Evolutionary conservation across 2,888 invertebrate species (phyloP).

Genomic region (Incurvaria masculella): DNA sequence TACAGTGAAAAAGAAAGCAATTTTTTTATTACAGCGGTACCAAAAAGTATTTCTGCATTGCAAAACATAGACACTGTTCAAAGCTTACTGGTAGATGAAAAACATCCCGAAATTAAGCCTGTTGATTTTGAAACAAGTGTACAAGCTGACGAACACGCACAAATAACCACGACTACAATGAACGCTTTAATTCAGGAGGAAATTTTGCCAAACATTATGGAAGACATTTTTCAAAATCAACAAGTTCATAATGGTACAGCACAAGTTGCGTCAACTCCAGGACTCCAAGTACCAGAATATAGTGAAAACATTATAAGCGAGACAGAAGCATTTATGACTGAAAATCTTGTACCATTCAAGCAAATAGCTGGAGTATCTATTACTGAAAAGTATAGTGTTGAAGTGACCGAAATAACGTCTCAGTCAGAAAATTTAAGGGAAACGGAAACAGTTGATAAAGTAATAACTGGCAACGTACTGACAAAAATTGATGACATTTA

Average conservation of each 20-base stretch:
- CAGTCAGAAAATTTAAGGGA: slow-evolving; percentile 52
- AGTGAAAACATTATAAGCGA: slow-evolving; percentile 57
- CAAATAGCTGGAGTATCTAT: slow-evolving; percentile 40
- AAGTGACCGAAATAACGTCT: slow-evolving; percentile 52
- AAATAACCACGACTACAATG: slow-evolving; percentile 37
- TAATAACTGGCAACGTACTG: too few species aligned
- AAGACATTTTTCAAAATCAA: slow-evolving; percentile 29
- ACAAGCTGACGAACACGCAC: slow-evolving; percentile 30
- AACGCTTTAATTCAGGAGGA: slow-evolving; percentile 59
- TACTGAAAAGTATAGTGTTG: slow-evolving; percentile 44
- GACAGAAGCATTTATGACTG: slow-evolving; percentile 48
- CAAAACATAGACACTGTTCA: slow-evolving; percentile 33
- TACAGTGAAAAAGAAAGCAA: slow-evolving; percentile 55
- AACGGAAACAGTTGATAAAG: too few species aligned
- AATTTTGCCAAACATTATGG: slow-evolving; percentile 46
- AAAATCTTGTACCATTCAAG: slow-evolving; percentile 33
- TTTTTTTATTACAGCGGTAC: slow-evolving; percentile 19
- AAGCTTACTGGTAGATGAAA: slow-evolving; percentile 52
- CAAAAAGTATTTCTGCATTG: slow-evolving; percentile 23
- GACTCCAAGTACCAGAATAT: slow-evolving; percentile 55
- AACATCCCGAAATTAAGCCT: slow-evolving; percentile 41
- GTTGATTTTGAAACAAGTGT: slow-evolving; percentile 25
- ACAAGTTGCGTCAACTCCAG: slow-evolving; percentile 37
- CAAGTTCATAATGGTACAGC: slow-evolving; percentile 31
- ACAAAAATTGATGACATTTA: slow-evolving; percentile 37